Evolutionary conservation across 2,113 vertebrate species (phyloP).

Genomic region (Ophiodon elongatus): DNA sequence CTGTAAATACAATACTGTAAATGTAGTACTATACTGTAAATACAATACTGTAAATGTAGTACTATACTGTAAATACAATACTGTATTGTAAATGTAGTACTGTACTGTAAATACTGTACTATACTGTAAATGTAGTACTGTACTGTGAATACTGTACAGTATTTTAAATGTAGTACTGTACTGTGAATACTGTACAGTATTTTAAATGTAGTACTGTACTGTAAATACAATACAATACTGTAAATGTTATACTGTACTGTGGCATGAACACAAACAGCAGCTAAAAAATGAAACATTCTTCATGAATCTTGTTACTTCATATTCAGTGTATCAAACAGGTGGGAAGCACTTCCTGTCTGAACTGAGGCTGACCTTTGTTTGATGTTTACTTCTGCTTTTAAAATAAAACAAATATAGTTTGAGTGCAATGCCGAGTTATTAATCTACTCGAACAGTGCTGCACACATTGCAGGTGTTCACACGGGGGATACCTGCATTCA

Average conservation of each 20-base stretch:
- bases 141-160: too few species aligned
- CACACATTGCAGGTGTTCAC: neutral
- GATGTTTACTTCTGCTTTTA: neutral
- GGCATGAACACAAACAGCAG: neutral
- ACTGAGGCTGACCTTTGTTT: neutral
- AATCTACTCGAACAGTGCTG: neutral
- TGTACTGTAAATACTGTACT: too few species aligned
- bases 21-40: neutral
- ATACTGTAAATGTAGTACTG: neutral
- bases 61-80: too few species aligned
- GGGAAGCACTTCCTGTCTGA: constrained; percentile 4
- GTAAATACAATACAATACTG: neutral
- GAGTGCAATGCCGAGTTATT: neutral
- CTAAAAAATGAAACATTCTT: neutral
- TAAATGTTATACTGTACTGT: neutral
- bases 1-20: neutral
- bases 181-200: neutral
- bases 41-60: neutral
- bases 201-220: too few species aligned
- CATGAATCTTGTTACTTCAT: neutral
- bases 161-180: too few species aligned
- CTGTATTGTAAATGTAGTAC: too few species aligned
- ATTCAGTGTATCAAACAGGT: constrained; percentile 2
- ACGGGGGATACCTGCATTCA: neutral
- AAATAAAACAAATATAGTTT: neutral